Evolutionary conservation across 2,113 vertebrate genomes (phyloP).

Genomic region (Macquaria ambigua): DNA sequence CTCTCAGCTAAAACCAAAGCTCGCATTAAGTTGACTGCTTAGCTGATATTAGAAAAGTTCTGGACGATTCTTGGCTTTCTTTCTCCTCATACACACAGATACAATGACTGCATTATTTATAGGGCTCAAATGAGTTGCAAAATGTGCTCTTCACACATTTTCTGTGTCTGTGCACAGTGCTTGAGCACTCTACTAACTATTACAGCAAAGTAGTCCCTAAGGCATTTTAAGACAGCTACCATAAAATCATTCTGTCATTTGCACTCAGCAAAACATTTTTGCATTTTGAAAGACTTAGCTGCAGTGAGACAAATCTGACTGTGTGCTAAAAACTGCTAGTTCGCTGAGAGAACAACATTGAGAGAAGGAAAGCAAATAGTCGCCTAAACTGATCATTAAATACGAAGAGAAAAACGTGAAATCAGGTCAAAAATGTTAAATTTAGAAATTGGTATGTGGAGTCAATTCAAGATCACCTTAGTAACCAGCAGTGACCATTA

Average conservation of each 20-base stretch:
- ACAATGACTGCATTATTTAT: conserved; percentile 34
- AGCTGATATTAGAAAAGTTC: neutral
- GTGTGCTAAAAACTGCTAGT: conserved; percentile 4
- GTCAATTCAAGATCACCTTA: conserved; percentile 6
- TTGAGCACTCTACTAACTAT: conserved; percentile 36
- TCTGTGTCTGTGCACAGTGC: conserved; percentile 22
- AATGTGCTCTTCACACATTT: conserved; percentile 28
- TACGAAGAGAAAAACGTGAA: conserved; percentile 16
- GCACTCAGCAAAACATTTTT: conserved; percentile 12
- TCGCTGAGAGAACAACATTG: neutral
- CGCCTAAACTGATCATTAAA: conserved; percentile 10
- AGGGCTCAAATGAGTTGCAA: conserved; percentile 29
- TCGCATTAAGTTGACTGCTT: neutral
- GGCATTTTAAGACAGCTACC: conserved; percentile 46
- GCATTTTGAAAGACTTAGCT: conserved; percentile 22
- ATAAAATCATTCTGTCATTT: conserved; percentile 62
- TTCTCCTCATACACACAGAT: conserved; percentile 8
- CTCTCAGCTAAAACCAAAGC: conserved; percentile 1
- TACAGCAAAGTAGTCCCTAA: conserved; percentile 45
- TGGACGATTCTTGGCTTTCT: neutral
- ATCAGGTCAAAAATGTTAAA: conserved; percentile 1
- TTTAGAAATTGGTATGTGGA: neutral
- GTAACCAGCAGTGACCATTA: conserved; percentile 11
- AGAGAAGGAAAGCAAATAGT: neutral
- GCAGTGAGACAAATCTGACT: conserved; percentile 37